Conservation (phyloP, 2,797 vertebrate species). For the Fistularia commersonii region DNA sequence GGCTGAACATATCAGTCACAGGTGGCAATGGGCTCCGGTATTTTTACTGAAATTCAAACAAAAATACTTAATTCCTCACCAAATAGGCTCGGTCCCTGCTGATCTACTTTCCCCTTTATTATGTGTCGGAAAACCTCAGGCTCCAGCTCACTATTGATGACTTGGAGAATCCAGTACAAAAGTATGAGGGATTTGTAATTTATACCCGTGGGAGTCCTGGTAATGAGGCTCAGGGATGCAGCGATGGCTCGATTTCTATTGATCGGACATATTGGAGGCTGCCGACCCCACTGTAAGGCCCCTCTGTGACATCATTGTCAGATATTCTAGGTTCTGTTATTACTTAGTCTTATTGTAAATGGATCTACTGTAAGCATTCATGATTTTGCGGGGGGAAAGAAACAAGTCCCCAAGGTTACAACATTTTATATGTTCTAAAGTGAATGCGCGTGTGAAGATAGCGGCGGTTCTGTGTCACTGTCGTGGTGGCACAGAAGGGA, state of each 20-base stretch:
- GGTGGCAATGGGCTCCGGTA: no score
- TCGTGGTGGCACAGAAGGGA: no score
- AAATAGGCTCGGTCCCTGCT: no score
- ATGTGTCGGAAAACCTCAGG: not conserved
- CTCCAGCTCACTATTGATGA: constrained; percentile 32
- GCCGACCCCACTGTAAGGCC: constrained; percentile 21
- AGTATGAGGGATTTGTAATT: constrained; percentile 19
- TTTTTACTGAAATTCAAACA: no score
- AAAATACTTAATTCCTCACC: no score
- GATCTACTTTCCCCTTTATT: no score
- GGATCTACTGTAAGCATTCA: not conserved
- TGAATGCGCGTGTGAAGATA: no score
- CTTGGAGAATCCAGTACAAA: constrained; percentile 16
- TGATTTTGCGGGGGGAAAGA: not conserved
- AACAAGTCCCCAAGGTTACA: not conserved
- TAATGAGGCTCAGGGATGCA: constrained; percentile 33
- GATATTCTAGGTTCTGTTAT: not conserved
- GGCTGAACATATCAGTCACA: no score
- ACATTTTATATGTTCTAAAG: no score
- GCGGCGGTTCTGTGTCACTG: no score
- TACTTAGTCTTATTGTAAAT: not conserved
- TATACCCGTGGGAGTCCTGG: constrained; percentile 17
- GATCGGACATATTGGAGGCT: constrained; percentile 16
- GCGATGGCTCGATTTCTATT: constrained; percentile 12
- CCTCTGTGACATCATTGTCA: constrained; percentile 3